Evolutionary conservation across 2,888 invertebrate species (phyloP), one percentile per base, ranked within the genome.

Genomic region (Cataglyphis rosenhaueri): DNA sequence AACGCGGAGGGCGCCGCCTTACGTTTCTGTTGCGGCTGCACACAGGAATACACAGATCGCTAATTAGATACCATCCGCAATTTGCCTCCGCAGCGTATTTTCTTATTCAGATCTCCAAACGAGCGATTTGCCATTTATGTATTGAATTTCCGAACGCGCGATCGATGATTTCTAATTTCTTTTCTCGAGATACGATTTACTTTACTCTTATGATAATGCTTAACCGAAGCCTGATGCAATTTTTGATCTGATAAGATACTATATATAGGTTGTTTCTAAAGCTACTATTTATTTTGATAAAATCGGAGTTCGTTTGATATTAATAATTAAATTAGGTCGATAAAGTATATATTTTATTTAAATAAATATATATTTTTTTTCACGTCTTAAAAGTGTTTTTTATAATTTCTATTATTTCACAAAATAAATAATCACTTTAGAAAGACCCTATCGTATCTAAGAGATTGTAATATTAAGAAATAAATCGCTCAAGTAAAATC

Each of bases 1-100:
- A 94, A 89, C 93, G 93, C 91, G 92, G 93, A 91, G 86, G 94
- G 92, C 92, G 92, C 94, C 94, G 93, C 94, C 94, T 95, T 95
- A 92, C 93, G 93, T 94, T 95, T 94, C 93, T 94, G 89, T 88
- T 88, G 94, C 91, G 94, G 93, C 95, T 95, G 94, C 87, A 95
- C 92, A 90, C 92, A 90, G 89, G 91, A 91, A 92, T 91, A 94
- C 86, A 92, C 86, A 92, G 86, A 88, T 87, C 84, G 78, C 59
- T 65, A 64, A 89, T 89, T 85, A 89, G 76, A 86, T 57, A 86
- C 29, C 32, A 57, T 32, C 44, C 59, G 15, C 5, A 15, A 15
- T 71, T 18, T 10, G 57, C 41, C 12, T 6, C 18, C 66, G 21
- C 18, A 70, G 32, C 64, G 48, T 41, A 21, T 8, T 8, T 44